phyloP scores from a whole-genome alignment of 2,888 invertebrate species.

The Perizoma flavofasciatum region DNA sequence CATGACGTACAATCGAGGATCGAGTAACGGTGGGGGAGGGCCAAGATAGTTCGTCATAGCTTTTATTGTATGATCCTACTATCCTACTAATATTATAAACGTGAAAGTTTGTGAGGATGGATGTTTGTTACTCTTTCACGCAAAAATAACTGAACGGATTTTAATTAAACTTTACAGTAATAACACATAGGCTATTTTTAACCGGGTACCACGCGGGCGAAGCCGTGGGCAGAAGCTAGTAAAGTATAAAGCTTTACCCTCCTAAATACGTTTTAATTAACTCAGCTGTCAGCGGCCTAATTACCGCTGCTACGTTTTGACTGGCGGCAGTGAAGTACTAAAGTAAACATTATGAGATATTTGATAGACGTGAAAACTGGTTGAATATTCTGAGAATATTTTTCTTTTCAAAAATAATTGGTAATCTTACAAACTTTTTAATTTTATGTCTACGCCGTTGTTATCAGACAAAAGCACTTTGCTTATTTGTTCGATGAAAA shows the following conservation, averaged over 20 bases:
- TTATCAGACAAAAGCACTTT: constrained; percentile 15
- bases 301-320: constrained; percentile 17
- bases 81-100: too few species aligned
- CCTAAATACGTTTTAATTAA: constrained; percentile 22
- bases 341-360: constrained; percentile 16
- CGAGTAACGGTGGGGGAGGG: too few species aligned
- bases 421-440: not conserved
- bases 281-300: constrained; percentile 21
- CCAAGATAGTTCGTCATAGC: too few species aligned
- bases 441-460: constrained; percentile 1
- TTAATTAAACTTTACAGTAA: too few species aligned
- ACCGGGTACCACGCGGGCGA: too few species aligned
- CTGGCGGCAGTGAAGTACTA: constrained; percentile 11
- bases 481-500: constrained; percentile 8
- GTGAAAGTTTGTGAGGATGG: too few species aligned
- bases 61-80: too few species aligned
- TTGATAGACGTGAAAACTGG: constrained; percentile 13
- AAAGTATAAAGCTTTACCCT: constrained; percentile 9
- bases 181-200: too few species aligned
- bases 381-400: constrained; percentile 4
- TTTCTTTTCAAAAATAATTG: constrained; percentile 7
- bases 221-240: too few species aligned
- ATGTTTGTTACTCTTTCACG: too few species aligned
- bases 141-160: too few species aligned
- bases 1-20: too few species aligned